Conservation (phyloP, 2,888 invertebrate genomes). For the Agriopis aurantiaria region DNA sequence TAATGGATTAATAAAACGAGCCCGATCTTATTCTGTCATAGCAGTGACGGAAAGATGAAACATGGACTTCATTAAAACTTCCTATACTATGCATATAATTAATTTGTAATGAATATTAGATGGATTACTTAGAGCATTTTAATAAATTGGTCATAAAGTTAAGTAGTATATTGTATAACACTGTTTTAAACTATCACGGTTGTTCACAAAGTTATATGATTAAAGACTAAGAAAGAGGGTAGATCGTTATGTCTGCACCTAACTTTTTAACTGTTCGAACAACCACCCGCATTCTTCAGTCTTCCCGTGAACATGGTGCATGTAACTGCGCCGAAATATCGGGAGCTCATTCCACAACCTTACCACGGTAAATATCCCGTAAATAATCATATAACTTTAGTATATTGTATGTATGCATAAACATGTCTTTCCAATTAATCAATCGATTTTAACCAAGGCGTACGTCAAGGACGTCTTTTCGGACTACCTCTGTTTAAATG, state of each 20-base stretch:
- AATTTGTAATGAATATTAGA: conserved; percentile 29
- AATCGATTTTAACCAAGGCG: conserved; percentile 11
- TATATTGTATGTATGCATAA: conserved; percentile 3
- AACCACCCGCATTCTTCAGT: too few species aligned
- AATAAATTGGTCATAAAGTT: conserved; percentile 15
- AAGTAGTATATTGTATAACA: conserved; percentile 7
- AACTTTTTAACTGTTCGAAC: too few species aligned
- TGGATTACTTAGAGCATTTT: conserved; percentile 7
- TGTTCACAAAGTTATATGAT: too few species aligned
- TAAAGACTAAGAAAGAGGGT: too few species aligned
- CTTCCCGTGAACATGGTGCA: too few species aligned
- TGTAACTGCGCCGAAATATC: too few species aligned
- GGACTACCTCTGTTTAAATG: conserved; percentile 26
- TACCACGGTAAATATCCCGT: too few species aligned
- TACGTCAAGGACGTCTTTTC: conserved; percentile 44
- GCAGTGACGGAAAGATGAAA: conserved; percentile 28
- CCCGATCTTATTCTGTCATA: conserved; percentile 36
- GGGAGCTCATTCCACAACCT: too few species aligned
- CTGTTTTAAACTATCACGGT: too few species aligned
- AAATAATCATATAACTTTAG: too few species aligned
- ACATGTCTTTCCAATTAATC: conserved; percentile 6
- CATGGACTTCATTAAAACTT: conserved; percentile 38
- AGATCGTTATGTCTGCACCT: too few species aligned
- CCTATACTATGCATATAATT: conserved; percentile 31
- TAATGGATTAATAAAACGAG: conserved; percentile 39